Evolutionary conservation across 2,797 vertebrate species (phyloP).

Genomic region (Podarcis siculus): DNA sequence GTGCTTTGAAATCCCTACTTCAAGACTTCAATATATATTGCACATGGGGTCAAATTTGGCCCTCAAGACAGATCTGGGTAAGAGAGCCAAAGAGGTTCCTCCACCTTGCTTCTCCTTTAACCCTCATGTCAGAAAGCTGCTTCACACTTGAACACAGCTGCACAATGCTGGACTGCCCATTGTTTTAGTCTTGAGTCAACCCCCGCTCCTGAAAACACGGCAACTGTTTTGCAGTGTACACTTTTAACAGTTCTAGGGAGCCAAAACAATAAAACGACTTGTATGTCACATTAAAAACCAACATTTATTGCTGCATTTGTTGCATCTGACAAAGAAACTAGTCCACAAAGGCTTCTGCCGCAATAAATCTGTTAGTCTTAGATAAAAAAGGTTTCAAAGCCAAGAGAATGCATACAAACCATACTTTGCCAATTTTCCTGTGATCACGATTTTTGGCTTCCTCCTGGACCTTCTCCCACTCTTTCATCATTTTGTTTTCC

Average conservation of each 20-base stretch:
- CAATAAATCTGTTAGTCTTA: not conserved
- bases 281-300: not conserved
- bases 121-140: not conserved
- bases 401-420: not conserved
- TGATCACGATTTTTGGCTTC: conserved; percentile 92
- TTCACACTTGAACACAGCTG: not conserved
- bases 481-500: conserved; percentile 91
- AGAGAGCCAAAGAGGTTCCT: no score
- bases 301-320: not conserved
- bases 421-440: conserved; percentile 93
- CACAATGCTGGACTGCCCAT: not conserved
- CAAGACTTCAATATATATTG: no score
- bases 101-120: not conserved
- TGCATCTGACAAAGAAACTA: not conserved
- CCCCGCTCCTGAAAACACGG: not conserved
- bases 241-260: not conserved
- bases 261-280: not conserved
- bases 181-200: not conserved
- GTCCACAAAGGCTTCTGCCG: not conserved
- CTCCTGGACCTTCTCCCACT: conserved; percentile 93
- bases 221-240: no score
- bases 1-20: no score
- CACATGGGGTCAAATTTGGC: no score
- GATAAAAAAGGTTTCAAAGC: rapidly evolving
- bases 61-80: no score